phyloP scores from a whole-genome alignment of 30 jellyfish, hydroid and myxozoan genomes.

The Chironex yamaguchii region DNA sequence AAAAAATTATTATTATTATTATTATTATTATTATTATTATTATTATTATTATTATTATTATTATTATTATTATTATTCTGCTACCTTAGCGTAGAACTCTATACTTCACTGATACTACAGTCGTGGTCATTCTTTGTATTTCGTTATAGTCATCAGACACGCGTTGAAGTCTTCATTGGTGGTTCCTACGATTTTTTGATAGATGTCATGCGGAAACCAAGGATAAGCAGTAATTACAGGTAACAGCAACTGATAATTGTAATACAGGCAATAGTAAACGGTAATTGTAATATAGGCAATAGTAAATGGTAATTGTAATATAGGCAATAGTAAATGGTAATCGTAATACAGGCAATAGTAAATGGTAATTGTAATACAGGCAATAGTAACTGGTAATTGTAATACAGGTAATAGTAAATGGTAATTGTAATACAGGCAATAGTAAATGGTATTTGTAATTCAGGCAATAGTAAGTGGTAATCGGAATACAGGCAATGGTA shows the following conservation, averaged over 20 bases:
- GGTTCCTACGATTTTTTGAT: slow-evolving; percentile 96
- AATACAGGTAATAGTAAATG: not conserved
- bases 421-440: too few species aligned
- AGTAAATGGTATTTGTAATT: too few species aligned
- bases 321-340: too few species aligned
- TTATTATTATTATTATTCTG: not conserved
- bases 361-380: too few species aligned
- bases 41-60: not conserved
- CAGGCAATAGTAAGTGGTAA: too few species aligned
- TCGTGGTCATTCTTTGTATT: not conserved
- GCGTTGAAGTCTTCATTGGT: slow-evolving; percentile 76
- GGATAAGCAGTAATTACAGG: slow-evolving; percentile 57
- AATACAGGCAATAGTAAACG: not conserved
- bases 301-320: too few species aligned
- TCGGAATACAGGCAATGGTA: too few species aligned
- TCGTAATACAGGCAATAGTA: too few species aligned
- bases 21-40: not conserved
- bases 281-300: not conserved
- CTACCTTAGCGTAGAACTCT: not conserved
- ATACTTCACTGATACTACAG: too few species aligned
- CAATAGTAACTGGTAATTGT: not conserved
- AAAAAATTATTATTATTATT: too few species aligned
- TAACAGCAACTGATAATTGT: not conserved
- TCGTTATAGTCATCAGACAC: slow-evolving; percentile 68
- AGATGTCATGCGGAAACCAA: slow-evolving; percentile 80